Evolutionary conservation across 2,888 invertebrate species (phyloP).

Genomic region (Cantharis lateralis): DNA sequence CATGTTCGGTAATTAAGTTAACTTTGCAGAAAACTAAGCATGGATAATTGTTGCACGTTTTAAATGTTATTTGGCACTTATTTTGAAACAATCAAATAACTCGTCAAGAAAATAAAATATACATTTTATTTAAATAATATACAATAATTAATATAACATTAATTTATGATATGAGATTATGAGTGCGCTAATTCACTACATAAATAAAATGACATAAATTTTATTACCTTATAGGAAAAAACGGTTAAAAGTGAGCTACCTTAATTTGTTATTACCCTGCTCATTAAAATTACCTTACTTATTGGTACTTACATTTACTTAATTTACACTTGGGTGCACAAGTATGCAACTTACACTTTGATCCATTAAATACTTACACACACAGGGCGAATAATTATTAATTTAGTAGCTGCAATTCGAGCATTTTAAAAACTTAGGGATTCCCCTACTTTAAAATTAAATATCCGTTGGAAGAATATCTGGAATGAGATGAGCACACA

Average conservation of each 20-base stretch:
- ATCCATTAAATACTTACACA: neutral
- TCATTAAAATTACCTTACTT: neutral
- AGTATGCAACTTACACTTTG: neutral
- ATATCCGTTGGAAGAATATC: slow-evolving; percentile 7
- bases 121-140: neutral
- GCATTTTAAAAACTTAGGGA: neutral
- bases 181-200: neutral
- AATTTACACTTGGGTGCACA: neutral
- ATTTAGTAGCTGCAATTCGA: neutral
- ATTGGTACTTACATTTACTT: neutral
- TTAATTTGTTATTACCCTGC: neutral
- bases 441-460: neutral
- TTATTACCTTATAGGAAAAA: neutral
- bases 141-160: neutral
- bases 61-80: neutral
- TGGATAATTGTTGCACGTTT: neutral
- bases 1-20: neutral
- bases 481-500: slow-evolving; percentile 7
- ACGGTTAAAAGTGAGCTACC: neutral
- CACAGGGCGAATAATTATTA: neutral
- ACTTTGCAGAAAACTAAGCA: neutral
- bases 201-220: neutral
- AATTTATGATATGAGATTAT: neutral
- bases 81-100: neutral
- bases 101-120: neutral